These are phyloP conservation scores for Kryptolebias ocellatus DNA, from an alignment of 2,797 vertebrate species.

Conservation along the genomic window DNA sequence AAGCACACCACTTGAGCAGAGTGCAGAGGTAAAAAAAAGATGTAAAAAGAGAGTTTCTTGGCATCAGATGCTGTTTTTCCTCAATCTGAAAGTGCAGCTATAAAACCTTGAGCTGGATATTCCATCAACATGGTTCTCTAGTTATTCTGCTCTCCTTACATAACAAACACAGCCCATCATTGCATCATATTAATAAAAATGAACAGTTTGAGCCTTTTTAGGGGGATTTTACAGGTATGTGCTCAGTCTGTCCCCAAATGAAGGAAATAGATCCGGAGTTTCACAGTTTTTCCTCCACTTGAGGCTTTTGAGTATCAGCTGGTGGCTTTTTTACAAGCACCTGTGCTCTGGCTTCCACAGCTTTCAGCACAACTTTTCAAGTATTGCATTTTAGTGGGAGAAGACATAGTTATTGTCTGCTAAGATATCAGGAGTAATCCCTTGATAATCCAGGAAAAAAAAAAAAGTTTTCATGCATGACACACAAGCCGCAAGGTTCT, in stretches of 20 bases:
- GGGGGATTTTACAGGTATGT: conserved; percentile 10
- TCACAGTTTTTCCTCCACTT: conserved; percentile 31
- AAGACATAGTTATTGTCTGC: too few species aligned
- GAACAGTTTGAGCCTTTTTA: conserved; percentile 15
- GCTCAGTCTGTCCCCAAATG: conserved; percentile 28
- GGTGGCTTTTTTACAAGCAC: conserved; percentile 46
- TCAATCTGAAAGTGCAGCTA: conserved; percentile 68
- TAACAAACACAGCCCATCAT: conserved; percentile 57
- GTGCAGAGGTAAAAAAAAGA: conserved; percentile 52
- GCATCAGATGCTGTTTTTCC: conserved; percentile 68
- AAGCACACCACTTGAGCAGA: conserved; percentile 35
- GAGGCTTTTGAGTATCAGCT: conserved; percentile 43
- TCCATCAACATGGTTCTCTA: conserved; percentile 66
- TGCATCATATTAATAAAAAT: conserved; percentile 2
- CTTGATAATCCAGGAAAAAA: too few species aligned
- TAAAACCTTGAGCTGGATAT: conserved; percentile 66
- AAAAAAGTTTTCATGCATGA: too few species aligned
- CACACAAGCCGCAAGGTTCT: too few species aligned
- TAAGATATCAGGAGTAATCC: too few species aligned
- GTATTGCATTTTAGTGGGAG: too few species aligned
- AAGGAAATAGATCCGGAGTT: conserved; percentile 17
- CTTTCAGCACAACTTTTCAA: conserved; percentile 1
- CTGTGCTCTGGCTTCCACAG: conserved; percentile 36
- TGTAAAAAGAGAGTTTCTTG: conserved; percentile 59
- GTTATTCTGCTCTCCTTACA: conserved; percentile 57